A percentile compares a stretch with the other conserved stretches of the same genome.
Conservation (phyloP, 2,113 vertebrate genomes). For the Sinosuthora webbiana region DNA sequence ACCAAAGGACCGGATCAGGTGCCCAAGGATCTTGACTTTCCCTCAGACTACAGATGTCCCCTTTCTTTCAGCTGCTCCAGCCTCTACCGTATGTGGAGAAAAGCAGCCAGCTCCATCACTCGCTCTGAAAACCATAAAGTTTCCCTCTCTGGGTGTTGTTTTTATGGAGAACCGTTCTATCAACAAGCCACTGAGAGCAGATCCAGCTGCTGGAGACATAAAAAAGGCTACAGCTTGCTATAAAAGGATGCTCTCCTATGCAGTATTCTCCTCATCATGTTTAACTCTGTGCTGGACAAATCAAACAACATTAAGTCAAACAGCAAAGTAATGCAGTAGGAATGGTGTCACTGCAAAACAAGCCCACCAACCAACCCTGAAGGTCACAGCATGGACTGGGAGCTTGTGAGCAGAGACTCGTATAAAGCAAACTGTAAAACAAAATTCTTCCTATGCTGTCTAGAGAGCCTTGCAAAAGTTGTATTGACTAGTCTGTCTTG, state of each 20-base stretch:
- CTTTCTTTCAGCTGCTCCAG: background rate
- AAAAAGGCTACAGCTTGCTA: background rate
- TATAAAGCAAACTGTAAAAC: background rate
- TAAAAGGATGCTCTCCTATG: background rate
- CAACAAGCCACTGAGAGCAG: background rate
- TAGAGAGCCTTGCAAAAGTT: background rate
- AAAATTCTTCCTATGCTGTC: rapidly evolving
- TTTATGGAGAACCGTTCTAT: background rate
- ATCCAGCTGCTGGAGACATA: background rate
- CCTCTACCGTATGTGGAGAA: background rate
- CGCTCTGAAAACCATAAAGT: background rate
- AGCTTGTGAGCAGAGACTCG: background rate
- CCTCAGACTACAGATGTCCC: background rate
- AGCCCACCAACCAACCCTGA: background rate
- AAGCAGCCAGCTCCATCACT: background rate
- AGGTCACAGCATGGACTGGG: background rate
- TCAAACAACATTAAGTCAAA: background rate
- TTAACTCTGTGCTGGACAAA: background rate
- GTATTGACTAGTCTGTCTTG: background rate
- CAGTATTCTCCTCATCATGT: rapidly evolving
- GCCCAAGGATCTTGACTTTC: background rate
- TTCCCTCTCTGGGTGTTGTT: background rate
- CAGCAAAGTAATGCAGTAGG: background rate
- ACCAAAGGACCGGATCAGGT: background rate
- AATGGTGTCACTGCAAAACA: background rate